phyloP scores from a whole-genome alignment of 2,888 invertebrate genomes.

The Mechanitis messenoides region DNA sequence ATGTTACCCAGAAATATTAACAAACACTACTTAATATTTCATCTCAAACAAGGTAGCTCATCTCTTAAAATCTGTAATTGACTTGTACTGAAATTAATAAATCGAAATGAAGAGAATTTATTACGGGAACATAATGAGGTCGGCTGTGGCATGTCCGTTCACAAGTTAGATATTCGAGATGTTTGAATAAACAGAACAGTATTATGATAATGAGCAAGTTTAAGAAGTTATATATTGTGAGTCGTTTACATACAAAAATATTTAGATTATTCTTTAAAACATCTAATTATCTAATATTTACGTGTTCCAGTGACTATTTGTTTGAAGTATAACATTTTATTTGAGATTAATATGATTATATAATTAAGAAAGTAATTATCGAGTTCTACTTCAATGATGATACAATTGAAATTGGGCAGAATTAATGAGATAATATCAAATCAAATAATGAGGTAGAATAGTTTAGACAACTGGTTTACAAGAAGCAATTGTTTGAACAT shows the following conservation, averaged over 20 bases:
- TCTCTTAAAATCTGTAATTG: no score
- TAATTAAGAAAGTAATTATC: no score
- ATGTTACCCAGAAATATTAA: no score
- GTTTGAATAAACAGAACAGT: conserved; percentile 54
- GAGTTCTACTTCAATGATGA: not conserved
- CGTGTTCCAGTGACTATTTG: no score
- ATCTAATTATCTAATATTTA: no score
- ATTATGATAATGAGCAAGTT: conserved; percentile 51
- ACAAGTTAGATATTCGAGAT: conserved; percentile 46
- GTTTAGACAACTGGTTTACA: conserved; percentile 60
- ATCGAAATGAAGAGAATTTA: conserved; percentile 20
- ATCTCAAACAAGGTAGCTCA: no score
- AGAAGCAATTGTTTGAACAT: conserved; percentile 60
- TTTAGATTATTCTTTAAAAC: not conserved
- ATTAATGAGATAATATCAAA: conserved; percentile 32
- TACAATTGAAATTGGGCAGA: not conserved
- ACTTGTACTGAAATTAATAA: conserved; percentile 2
- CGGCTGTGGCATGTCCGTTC: conserved; percentile 52
- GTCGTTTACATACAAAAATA: not conserved
- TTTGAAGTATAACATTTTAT: no score
- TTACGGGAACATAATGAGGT: conserved; percentile 39
- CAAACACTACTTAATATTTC: no score
- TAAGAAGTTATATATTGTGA: not conserved
- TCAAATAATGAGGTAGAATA: conserved; percentile 41
- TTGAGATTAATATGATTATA: no score